phyloP scores from a whole-genome alignment of 2,113 vertebrate species.

The Formicarius rufipectus region DNA sequence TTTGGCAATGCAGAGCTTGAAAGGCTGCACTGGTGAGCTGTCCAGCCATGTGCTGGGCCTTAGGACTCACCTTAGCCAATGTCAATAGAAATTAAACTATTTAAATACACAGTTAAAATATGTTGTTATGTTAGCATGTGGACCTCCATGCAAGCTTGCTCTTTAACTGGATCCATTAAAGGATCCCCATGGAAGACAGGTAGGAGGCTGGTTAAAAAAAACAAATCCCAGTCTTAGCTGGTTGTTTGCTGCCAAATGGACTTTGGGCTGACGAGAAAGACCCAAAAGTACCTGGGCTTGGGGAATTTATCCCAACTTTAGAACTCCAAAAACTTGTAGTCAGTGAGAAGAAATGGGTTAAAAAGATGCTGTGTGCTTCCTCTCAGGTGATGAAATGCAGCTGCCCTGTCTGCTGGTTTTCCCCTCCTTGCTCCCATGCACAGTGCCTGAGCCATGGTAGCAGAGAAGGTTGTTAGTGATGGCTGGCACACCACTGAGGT shows the following conservation, averaged over 20 bases:
- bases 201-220: not conserved
- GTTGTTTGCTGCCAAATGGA: not conserved
- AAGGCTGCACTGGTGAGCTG: not conserved
- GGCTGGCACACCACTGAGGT: not conserved
- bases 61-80: conserved; percentile 25
- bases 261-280: not conserved
- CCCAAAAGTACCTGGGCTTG: not conserved
- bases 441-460: not conserved
- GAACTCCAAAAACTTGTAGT: not conserved
- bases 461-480: not conserved
- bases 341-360: not conserved
- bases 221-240: not conserved
- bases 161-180: not conserved
- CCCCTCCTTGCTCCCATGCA: not conserved
- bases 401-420: not conserved
- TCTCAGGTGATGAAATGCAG: not conserved
- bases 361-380: not conserved
- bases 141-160: conserved; percentile 53
- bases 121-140: conserved; percentile 52
- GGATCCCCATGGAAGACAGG: not conserved
- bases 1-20: not conserved
- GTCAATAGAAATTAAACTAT: conserved; percentile 32
- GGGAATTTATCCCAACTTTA: not conserved
- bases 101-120: conserved; percentile 44
- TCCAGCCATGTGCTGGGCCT: not conserved